A percentile compares a stretch with the other conserved stretches of the same genome.
Evolutionary conservation across 30 jellyfish, hydroid and myxozoan species (phyloP).

Genomic region (Morbakka virulenta): DNA sequence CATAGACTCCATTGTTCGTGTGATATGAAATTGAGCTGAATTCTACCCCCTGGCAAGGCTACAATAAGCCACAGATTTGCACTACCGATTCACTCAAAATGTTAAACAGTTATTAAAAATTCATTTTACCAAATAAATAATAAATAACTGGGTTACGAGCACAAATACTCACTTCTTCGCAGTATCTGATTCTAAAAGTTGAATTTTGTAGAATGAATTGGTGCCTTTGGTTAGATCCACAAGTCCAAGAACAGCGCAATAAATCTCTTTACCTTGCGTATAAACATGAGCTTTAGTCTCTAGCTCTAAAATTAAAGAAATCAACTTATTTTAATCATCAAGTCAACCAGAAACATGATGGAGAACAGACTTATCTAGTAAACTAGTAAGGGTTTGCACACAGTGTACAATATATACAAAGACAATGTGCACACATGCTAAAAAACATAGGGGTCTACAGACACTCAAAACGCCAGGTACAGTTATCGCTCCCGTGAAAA

Average conservation of each 20-base stretch:
- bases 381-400: too few relatives aligned
- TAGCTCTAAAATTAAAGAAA: conserved; percentile 34
- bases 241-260: conserved; percentile 81
- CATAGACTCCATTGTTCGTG: too few relatives aligned
- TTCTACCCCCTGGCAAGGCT: background rate
- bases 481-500: too few relatives aligned
- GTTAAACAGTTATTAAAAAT: background rate
- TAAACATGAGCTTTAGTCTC: conserved; percentile 75
- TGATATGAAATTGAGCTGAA: background rate
- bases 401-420: too few relatives aligned
- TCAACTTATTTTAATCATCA: background rate
- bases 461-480: too few relatives aligned
- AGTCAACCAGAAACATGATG: too few relatives aligned
- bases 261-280: conserved; percentile 41
- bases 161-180: conserved; percentile 31
- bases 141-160: too few relatives aligned
- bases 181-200: conserved; percentile 65
- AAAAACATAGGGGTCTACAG: too few relatives aligned
- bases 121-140: background rate
- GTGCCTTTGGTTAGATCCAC: conserved; percentile 85
- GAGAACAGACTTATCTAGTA: too few relatives aligned
- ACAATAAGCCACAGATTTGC: background rate
- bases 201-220: conserved; percentile 86
- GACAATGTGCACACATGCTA: too few relatives aligned
- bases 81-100: background rate